Percentiles rank a stretch among this genome's conserved stretches.
Conservation (phyloP, 2,113 vertebrate species). For the Balaeniceps rex region DNA sequence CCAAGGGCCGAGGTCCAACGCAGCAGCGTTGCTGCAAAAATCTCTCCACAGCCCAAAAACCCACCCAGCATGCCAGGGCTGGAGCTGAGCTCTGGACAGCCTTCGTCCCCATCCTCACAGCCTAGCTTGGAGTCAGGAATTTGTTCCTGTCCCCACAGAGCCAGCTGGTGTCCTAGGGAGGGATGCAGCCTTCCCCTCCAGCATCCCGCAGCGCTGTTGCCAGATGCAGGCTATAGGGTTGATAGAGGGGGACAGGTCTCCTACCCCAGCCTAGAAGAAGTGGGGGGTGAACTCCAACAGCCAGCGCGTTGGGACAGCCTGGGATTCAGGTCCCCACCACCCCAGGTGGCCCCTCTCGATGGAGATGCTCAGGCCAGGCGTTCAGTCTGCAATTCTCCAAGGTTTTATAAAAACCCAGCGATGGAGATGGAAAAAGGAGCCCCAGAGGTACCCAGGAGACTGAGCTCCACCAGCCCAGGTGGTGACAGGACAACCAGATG, state of each 20-base stretch:
- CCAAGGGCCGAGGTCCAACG: background rate
- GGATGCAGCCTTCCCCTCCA: background rate
- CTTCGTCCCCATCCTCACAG: background rate
- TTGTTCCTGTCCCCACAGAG: background rate
- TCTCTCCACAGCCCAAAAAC: background rate
- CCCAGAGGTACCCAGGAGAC: background rate
- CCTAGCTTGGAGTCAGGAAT: rapidly evolving
- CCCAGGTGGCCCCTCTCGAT: rapidly evolving
- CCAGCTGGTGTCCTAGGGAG: background rate
- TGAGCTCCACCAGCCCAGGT: background rate
- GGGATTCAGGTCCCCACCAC: background rate
- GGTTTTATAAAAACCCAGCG: background rate
- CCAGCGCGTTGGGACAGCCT: background rate
- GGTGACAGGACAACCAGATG: too few species aligned
- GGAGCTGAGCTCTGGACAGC: rapidly evolving
- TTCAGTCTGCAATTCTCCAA: background rate
- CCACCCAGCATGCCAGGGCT: background rate
- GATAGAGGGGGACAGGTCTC: background rate
- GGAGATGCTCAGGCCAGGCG: rapidly evolving
- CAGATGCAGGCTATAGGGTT: background rate
- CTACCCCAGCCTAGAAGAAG: background rate
- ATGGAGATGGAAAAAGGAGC: background rate
- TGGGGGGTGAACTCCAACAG: background rate
- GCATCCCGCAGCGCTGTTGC: rapidly evolving
- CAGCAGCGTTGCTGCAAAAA: background rate